A percentile compares a stretch with the other conserved stretches of the same genome.
Conservation (phyloP, 2,888 invertebrate species). For the Spisula subtruncata region DNA sequence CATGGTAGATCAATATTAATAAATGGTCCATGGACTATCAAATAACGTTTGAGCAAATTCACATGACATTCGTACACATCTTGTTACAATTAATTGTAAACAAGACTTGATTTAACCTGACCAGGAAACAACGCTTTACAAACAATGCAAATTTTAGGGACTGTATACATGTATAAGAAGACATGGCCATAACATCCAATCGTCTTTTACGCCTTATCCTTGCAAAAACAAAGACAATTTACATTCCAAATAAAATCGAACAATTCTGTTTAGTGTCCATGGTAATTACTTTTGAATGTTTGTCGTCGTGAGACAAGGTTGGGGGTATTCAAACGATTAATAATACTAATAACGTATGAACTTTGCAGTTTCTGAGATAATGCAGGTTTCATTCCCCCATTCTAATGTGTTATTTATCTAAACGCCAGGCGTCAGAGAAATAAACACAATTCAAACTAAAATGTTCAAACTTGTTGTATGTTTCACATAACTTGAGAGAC, state of each 20-base stretch:
- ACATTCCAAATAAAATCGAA: not conserved
- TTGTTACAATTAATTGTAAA: no score
- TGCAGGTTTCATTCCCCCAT: not conserved
- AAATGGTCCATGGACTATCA: no score
- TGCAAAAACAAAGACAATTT: not conserved
- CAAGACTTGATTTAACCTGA: no score
- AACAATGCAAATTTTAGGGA: no score
- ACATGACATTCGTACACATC: no score
- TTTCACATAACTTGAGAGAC: not conserved
- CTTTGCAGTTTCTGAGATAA: not conserved
- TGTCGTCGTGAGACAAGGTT: not conserved
- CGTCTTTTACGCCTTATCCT: no score
- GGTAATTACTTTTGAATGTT: not conserved
- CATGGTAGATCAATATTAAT: no score
- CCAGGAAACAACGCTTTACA: no score
- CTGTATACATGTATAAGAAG: no score
- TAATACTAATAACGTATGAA: not conserved
- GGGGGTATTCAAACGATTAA: not conserved
- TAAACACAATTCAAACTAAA: not conserved
- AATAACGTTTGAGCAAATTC: no score
- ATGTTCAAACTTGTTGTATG: not conserved
- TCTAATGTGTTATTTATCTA: not conserved
- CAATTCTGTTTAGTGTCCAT: not conserved
- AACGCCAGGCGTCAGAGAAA: not conserved
- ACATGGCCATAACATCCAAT: no score